Evolutionary conservation across 2,797 vertebrate species (phyloP).

Genomic region (Aulostomus chinensis): DNA sequence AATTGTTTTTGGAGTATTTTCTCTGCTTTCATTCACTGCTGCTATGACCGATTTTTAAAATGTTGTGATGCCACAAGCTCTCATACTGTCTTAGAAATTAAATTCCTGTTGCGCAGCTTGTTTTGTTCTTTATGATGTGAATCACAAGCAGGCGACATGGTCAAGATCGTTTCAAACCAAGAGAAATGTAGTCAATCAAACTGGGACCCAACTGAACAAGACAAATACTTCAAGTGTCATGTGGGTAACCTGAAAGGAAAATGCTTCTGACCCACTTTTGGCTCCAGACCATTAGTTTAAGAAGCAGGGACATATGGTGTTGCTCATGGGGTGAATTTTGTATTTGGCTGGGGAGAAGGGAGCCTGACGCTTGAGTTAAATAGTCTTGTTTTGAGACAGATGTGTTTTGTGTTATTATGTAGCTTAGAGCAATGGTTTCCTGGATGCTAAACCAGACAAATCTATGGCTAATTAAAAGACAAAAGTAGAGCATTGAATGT

Average conservation of each 20-base stretch:
- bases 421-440: not conserved
- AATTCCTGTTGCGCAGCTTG: slow-evolving; percentile 27
- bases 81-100: too few species aligned
- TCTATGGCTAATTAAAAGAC: too few species aligned
- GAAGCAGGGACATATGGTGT: slow-evolving; percentile 48
- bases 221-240: slow-evolving; percentile 45
- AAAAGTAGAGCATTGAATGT: too few species aligned
- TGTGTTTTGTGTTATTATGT: slow-evolving; percentile 22
- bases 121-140: too few species aligned
- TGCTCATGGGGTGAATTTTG: slow-evolving; percentile 16
- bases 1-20: too few species aligned
- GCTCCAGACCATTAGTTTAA: slow-evolving; percentile 41
- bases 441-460: too few species aligned
- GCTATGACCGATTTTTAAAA: too few species aligned
- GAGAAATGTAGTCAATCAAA: slow-evolving; percentile 27
- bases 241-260: slow-evolving; percentile 27
- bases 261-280: slow-evolving; percentile 45
- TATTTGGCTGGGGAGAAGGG: slow-evolving; percentile 26
- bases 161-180: slow-evolving; percentile 26
- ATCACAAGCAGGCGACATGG: slow-evolving; percentile 66
- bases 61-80: too few species aligned
- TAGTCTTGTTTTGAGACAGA: slow-evolving; percentile 19
- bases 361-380: slow-evolving; percentile 22
- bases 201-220: slow-evolving; percentile 46
- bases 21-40: too few species aligned